These are phyloP conservation scores for Mesochorus sp. DNA, from an alignment of 2,888 invertebrate genomes.

Conservation along the genomic window DNA sequence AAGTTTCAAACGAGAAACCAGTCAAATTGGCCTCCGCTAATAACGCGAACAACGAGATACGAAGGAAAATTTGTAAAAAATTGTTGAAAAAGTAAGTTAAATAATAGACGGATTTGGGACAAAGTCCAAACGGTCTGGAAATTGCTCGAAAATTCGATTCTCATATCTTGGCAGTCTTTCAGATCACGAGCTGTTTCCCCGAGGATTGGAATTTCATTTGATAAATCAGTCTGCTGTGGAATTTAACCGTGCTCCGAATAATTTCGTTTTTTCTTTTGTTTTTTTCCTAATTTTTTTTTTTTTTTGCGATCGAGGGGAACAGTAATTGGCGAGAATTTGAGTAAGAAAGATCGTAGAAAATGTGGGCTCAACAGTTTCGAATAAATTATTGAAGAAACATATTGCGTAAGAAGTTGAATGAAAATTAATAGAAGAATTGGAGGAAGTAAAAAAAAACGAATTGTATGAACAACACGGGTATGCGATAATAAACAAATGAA, in stretches of 20 bases:
- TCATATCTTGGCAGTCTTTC: slow-evolving; percentile 37
- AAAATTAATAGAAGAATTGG: too few species aligned
- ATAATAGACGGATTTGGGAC: slow-evolving; percentile 46
- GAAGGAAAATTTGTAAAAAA: slow-evolving; percentile 14
- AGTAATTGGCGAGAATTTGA: not conserved
- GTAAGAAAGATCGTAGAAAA: not conserved
- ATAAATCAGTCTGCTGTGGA: slow-evolving; percentile 55
- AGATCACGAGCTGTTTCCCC: too few species aligned
- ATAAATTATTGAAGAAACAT: not conserved
- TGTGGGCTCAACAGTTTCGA: not conserved
- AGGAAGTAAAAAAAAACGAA: not conserved
- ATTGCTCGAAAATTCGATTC: slow-evolving; percentile 48
- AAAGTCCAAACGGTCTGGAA: slow-evolving; percentile 47
- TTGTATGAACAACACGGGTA: not conserved
- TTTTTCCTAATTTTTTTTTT: not conserved
- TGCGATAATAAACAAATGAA: not conserved
- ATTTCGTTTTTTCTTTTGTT: slow-evolving; percentile 12
- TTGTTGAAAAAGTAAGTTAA: not conserved
- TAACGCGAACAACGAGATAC: slow-evolving; percentile 7
- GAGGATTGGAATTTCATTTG: slow-evolving; percentile 48
- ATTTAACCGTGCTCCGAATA: slow-evolving; percentile 23
- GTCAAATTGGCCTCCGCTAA: not conserved
- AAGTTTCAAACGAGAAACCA: not conserved
- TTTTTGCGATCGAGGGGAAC: slow-evolving; percentile 11
- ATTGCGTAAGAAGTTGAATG: not conserved